Evolutionary conservation across 2,797 vertebrate species (phyloP).

Genomic region (Chelon auratus): DNA sequence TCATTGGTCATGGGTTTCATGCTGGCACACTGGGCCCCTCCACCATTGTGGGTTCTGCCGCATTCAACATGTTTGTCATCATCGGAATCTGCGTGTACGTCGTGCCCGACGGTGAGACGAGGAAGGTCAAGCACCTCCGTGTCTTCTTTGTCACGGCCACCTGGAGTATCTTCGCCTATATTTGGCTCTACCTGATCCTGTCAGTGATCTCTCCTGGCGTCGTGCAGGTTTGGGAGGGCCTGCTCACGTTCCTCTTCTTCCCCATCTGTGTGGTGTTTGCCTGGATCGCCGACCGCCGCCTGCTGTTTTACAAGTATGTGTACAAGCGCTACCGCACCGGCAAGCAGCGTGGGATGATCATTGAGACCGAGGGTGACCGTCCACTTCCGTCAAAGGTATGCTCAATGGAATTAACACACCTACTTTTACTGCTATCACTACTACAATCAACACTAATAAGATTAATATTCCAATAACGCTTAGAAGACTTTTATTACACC

Average conservation of each 20-base stretch:
- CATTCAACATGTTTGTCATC: slow-evolving; percentile 99
- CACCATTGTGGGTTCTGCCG: slow-evolving; percentile 97
- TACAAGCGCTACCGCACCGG: slow-evolving; percentile 98
- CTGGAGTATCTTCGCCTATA: slow-evolving; percentile 99
- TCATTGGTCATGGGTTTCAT: slow-evolving; percentile 92
- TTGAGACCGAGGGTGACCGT: slow-evolving; percentile 95
- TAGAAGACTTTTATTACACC: too few relatives aligned
- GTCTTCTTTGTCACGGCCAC: slow-evolving; percentile 98
- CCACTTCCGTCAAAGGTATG: slow-evolving; percentile 91
- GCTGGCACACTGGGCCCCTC: slow-evolving; percentile 94
- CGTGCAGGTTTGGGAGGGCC: slow-evolving; percentile 97
- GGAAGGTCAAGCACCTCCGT: slow-evolving; percentile 96
- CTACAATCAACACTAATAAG: background rate
- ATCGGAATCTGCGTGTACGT: slow-evolving; percentile 97
- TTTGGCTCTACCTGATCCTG: slow-evolving; percentile 98
- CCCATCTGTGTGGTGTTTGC: slow-evolving; percentile 97
- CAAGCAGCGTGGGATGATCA: slow-evolving; percentile 98
- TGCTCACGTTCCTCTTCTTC: slow-evolving; percentile 98
- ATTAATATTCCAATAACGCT: background rate
- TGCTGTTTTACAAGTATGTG: slow-evolving; percentile 99
- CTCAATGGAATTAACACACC: background rate
- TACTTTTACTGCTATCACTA: background rate
- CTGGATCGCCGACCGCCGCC: slow-evolving; percentile 96
- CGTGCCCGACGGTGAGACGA: slow-evolving; percentile 95
- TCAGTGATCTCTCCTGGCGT: slow-evolving; percentile 95